These are phyloP conservation scores for Micromys minutus DNA, from an alignment of 2,113 vertebrate species.

Conservation along the genomic window DNA sequence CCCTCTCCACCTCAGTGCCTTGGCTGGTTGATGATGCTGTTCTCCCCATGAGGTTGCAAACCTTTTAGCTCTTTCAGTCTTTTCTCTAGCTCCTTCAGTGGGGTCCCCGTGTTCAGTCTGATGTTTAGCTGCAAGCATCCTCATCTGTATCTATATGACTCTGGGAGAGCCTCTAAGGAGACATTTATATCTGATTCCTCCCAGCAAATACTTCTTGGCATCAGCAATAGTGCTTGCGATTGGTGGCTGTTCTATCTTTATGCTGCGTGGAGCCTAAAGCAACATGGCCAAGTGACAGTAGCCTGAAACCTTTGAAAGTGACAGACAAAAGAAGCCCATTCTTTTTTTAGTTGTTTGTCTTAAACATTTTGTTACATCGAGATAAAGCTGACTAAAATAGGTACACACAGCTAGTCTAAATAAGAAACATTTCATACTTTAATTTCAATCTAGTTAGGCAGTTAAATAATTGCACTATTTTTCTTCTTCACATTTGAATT, in stretches of 20 bases:
- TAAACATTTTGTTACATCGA: not conserved
- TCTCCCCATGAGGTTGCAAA: too few species aligned
- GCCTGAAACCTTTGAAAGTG: not conserved
- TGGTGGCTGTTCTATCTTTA: not conserved
- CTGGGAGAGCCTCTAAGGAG: too few species aligned
- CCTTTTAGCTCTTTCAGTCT: too few species aligned
- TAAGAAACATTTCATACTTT: slow-evolving; percentile 41
- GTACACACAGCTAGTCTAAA: not conserved
- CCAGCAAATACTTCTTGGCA: too few species aligned
- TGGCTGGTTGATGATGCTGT: too few species aligned
- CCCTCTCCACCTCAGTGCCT: too few species aligned
- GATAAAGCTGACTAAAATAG: not conserved
- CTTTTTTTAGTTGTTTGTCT: not conserved
- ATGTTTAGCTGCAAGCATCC: too few species aligned
- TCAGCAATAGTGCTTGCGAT: too few species aligned
- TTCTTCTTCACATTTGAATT: not conserved
- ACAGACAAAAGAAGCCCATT: not conserved
- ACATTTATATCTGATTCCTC: too few species aligned
- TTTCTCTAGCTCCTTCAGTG: too few species aligned
- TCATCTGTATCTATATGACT: too few species aligned
- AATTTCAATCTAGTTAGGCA: slow-evolving; percentile 36
- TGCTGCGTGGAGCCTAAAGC: not conserved
- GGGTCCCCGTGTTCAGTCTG: too few species aligned
- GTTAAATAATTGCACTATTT: slow-evolving; percentile 14
- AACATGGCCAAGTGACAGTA: not conserved